phyloP scores from a whole-genome alignment of 2,888 invertebrate genomes.

The Buathra laborator region DNA sequence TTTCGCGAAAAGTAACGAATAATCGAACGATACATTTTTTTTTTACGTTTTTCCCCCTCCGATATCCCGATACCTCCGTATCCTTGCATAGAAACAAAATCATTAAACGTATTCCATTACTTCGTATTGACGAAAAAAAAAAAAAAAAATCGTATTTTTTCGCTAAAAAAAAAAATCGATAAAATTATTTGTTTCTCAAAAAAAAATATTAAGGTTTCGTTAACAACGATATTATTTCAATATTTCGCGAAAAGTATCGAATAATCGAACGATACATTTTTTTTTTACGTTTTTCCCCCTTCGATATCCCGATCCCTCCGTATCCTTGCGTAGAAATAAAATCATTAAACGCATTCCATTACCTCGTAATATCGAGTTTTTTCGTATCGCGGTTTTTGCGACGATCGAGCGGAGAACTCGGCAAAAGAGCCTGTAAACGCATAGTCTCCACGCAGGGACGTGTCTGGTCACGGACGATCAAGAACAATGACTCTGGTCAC shows the following conservation, averaged over 20 bases:
- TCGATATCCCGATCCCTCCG: background rate
- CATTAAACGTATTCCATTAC: background rate
- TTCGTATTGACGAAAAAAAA: background rate
- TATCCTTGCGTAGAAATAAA: background rate
- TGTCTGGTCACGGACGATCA: conserved; percentile 65
- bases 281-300: background rate
- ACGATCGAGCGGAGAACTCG: conserved; percentile 58
- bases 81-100: background rate
- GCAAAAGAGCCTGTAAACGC: conserved; percentile 25
- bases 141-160: background rate
- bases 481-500: conserved; percentile 80
- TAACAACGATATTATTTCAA: too few species aligned
- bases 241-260: too few species aligned
- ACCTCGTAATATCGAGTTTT: conserved; percentile 35
- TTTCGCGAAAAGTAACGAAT: too few species aligned
- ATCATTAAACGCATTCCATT: background rate
- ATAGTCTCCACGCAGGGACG: conserved; percentile 56
- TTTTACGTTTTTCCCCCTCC: background rate
- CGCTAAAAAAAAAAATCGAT: background rate
- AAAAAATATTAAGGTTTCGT: too few species aligned
- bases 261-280: background rate
- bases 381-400: conserved; percentile 55
- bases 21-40: background rate
- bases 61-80: background rate
- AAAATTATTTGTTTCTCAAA: too few species aligned